These are phyloP conservation scores for Perodicticus potto DNA, from an alignment of 2,797 vertebrate genomes.

Conservation along the genomic window DNA sequence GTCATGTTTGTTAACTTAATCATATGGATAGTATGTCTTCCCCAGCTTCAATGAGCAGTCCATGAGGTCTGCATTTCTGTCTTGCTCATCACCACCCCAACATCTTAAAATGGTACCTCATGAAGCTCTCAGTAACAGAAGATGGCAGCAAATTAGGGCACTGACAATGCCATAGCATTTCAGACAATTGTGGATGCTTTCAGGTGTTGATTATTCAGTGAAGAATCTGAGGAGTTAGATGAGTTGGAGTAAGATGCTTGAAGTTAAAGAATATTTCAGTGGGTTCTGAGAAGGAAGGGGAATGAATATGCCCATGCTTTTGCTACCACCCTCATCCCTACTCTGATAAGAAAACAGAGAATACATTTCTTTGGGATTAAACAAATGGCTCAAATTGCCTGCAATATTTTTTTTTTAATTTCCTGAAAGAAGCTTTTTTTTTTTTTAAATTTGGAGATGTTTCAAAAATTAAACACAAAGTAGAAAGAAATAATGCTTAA, in stretches of 20 bases:
- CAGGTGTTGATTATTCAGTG: neutral
- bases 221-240: neutral
- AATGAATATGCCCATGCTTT: accelerated
- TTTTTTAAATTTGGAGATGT: slow-evolving; percentile 11
- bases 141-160: neutral
- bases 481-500: slow-evolving; percentile 63
- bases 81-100: neutral
- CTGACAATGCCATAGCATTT: neutral
- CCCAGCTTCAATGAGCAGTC: neutral
- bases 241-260: neutral
- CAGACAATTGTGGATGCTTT: neutral
- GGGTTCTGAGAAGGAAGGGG: neutral
- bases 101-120: neutral
- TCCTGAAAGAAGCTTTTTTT: neutral
- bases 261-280: slow-evolving; percentile 27
- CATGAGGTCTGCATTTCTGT: neutral
- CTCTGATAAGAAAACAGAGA: slow-evolving; percentile 16
- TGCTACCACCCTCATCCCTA: neutral
- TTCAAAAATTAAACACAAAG: slow-evolving; percentile 58
- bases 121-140: neutral
- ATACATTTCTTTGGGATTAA: slow-evolving; percentile 10
- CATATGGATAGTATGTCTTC: neutral
- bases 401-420: slow-evolving; percentile 39
- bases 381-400: neutral
- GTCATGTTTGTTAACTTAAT: neutral